These are phyloP conservation scores for Diorhabda elongata DNA, from an alignment of 1,140 invertebrate species.

Conservation along the genomic window DNA sequence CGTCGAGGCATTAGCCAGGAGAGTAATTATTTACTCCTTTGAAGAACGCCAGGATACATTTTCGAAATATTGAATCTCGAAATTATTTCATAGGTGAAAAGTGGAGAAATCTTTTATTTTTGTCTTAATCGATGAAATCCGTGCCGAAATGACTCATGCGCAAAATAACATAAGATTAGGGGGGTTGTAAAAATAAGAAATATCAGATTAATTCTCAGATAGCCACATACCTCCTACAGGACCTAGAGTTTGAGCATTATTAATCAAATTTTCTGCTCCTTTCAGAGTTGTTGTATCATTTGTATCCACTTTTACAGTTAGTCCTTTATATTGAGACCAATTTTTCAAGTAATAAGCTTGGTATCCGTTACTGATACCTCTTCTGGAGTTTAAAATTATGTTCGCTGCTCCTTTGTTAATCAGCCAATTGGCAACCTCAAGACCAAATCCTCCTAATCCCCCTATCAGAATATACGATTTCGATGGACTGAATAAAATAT, in stretches of 20 bases:
- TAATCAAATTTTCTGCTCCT: slow-evolving; percentile 69
- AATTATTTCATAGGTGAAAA: too few species aligned
- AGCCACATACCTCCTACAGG: slow-evolving; percentile 70
- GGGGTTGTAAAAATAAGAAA: too few species aligned
- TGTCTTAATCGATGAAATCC: too few species aligned
- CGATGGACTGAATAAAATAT: slow-evolving; percentile 79
- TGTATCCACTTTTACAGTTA: slow-evolving; percentile 69
- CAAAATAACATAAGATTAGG: too few species aligned
- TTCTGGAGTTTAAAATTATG: slow-evolving; percentile 84
- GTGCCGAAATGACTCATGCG: too few species aligned
- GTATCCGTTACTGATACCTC: slow-evolving; percentile 81
- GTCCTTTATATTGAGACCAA: slow-evolving; percentile 62
- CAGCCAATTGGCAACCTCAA: slow-evolving; percentile 91
- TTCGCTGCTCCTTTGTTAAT: slow-evolving; percentile 75
- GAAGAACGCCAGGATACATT: too few species aligned
- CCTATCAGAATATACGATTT: slow-evolving; percentile 84
- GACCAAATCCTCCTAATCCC: slow-evolving; percentile 90
- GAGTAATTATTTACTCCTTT: too few species aligned
- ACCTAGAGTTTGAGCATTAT: slow-evolving; percentile 63
- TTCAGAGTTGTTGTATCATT: slow-evolving; percentile 58
- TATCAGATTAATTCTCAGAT: neutral
- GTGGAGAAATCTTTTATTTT: too few species aligned
- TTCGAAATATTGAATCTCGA: too few species aligned
- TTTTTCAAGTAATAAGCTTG: slow-evolving; percentile 73
- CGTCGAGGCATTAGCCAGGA: too few species aligned